These are phyloP conservation scores for Sarcophaga variegata DNA, from an alignment of 2,888 invertebrate genomes.

Conservation along the genomic window DNA sequence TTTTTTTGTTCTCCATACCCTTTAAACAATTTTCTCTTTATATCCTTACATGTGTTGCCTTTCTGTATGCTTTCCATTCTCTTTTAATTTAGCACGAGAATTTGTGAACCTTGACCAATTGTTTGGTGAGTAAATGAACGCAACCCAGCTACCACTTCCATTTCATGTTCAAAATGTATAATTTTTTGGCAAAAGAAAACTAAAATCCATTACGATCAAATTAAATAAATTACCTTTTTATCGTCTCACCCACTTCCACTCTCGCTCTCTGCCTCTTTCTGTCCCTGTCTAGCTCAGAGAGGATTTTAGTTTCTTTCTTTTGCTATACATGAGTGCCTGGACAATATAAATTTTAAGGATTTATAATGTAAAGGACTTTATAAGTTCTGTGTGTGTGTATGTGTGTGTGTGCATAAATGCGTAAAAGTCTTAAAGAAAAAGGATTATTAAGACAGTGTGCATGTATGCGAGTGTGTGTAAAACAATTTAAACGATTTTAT, in stretches of 20 bases:
- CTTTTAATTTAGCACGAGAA: constrained; percentile 38
- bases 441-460: not conserved
- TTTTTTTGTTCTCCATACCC: not conserved
- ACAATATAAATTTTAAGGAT: not conserved
- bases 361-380: not conserved
- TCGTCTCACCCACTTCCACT: not conserved
- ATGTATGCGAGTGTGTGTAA: not conserved
- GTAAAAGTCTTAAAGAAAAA: not conserved
- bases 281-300: too few relatives aligned
- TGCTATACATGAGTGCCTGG: not conserved
- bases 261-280: too few relatives aligned
- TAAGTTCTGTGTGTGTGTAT: not conserved
- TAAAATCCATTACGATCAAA: constrained; percentile 64
- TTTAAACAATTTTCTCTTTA: not conserved
- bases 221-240: constrained; percentile 63
- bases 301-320: too few relatives aligned
- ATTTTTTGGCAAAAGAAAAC: constrained; percentile 18
- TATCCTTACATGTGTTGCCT: not conserved
- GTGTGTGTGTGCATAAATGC: not conserved
- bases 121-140: constrained; percentile 55
- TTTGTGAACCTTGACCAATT: constrained; percentile 67
- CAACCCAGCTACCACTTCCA: constrained; percentile 4
- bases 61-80: not conserved
- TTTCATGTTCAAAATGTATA: not conserved
- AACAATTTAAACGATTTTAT: not conserved